Conservation (phyloP, 1,140 invertebrate species). For the Homalodisca vitripennis region DNA sequence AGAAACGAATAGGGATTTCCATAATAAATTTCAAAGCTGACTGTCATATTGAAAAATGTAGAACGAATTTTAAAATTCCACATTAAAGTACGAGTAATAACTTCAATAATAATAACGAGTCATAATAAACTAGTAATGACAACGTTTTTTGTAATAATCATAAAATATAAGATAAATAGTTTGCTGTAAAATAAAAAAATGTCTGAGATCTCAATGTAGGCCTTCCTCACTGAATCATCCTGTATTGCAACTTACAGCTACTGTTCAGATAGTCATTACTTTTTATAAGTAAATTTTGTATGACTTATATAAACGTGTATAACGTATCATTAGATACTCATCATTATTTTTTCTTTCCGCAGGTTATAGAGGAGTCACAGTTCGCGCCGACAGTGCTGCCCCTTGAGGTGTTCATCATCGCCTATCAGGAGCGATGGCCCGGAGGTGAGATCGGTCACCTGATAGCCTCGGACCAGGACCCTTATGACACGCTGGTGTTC, state of each 20-base stretch:
- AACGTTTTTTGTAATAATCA: not conserved
- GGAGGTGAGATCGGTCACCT: conserved; percentile 87
- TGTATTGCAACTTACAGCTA: not conserved
- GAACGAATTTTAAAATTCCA: no score
- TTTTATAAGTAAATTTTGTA: not conserved
- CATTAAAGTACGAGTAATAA: no score
- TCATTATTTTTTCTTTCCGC: not conserved
- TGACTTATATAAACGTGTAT: not conserved
- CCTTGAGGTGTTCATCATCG: conserved; percentile 82
- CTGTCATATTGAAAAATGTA: no score
- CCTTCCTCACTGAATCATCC: not conserved
- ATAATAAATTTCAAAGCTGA: not conserved
- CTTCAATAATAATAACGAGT: no score
- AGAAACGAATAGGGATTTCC: not conserved
- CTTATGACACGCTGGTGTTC: conserved; percentile 76
- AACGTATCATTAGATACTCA: not conserved
- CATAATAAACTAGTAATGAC: no score
- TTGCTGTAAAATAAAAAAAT: not conserved
- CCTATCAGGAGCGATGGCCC: conserved; percentile 87
- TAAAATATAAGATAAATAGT: not conserved
- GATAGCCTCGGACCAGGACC: conserved; percentile 86
- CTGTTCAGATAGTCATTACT: not conserved
- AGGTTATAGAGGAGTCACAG: conserved; percentile 89
- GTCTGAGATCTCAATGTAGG: not conserved
- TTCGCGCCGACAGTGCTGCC: conserved; percentile 89